Percentiles rank a stretch among this genome's conserved stretches.
These are phyloP conservation scores for Microdon myrmicae DNA, from an alignment of 2,888 invertebrate species.

Conservation along the genomic window DNA sequence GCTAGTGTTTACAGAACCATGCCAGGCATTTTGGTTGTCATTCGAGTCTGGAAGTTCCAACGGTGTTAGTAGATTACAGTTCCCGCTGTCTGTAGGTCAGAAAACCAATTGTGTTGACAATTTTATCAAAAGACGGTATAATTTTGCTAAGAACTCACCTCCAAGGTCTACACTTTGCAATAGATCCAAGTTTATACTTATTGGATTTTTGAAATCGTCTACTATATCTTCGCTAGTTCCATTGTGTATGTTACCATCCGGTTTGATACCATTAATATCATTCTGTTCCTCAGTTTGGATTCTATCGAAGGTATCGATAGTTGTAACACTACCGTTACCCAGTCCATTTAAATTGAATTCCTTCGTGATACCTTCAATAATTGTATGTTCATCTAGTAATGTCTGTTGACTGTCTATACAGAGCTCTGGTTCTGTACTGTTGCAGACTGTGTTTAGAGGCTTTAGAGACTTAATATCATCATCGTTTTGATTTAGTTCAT, in stretches of 20 bases:
- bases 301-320: conserved; percentile 21
- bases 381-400: conserved; percentile 35
- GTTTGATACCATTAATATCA: conserved; percentile 13
- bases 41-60: conserved; percentile 25
- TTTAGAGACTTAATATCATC: conserved; percentile 43
- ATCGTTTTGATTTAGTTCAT: conserved; percentile 59
- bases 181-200: conserved; percentile 54
- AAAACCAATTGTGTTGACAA: not conserved
- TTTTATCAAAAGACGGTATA: not conserved
- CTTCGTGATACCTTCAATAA: conserved; percentile 26
- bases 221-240: conserved; percentile 4
- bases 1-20: conserved; percentile 67
- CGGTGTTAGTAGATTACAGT: conserved; percentile 34
- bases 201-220: conserved; percentile 40
- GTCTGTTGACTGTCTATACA: conserved; percentile 19
- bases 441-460: conserved; percentile 21
- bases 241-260: conserved; percentile 1
- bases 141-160: conserved; percentile 52
- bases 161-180: conserved; percentile 59
- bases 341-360: conserved; percentile 31
- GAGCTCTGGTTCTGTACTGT: conserved; percentile 26
- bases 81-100: conserved; percentile 32
- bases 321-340: conserved; percentile 2
- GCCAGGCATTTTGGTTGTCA: conserved; percentile 56
- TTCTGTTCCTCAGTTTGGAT: conserved; percentile 24